These are phyloP conservation scores for Zophobas atratus DNA, from an alignment of 1,140 invertebrate species.

Conservation along the genomic window DNA sequence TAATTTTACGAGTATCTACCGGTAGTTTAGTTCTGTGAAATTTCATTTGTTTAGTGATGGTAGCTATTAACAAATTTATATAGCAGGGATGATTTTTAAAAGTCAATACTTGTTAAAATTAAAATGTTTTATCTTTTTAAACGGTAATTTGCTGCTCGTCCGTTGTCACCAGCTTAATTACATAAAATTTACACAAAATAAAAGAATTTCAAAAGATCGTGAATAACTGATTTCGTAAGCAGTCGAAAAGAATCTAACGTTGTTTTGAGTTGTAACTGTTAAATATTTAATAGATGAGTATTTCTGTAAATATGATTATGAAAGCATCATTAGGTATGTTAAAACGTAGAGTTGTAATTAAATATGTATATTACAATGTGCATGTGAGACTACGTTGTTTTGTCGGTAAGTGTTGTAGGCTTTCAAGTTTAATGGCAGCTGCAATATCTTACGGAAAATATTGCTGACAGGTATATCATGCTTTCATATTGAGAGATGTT, in stretches of 20 bases:
- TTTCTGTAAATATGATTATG: background rate
- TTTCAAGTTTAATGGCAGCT: slow-evolving; percentile 20
- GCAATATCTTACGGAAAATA: slow-evolving; percentile 3
- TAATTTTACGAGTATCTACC: too few species aligned
- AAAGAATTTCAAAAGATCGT: slow-evolving; percentile 10
- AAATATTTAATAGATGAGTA: too few species aligned
- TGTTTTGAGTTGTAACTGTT: too few species aligned
- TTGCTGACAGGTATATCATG: slow-evolving; percentile 12
- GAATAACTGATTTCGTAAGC: background rate
- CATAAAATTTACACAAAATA: slow-evolving; percentile 34
- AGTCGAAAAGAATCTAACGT: background rate
- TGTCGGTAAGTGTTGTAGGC: too few species aligned
- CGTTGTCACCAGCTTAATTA: slow-evolving; percentile 38
- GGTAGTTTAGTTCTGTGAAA: too few species aligned
- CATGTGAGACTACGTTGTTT: too few species aligned
- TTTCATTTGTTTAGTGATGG: too few species aligned
- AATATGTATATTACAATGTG: background rate
- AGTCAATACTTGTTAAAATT: too few species aligned
- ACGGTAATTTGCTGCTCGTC: background rate
- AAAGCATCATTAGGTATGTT: slow-evolving; percentile 2
- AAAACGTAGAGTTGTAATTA: background rate
- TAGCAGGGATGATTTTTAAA: too few species aligned
- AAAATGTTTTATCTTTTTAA: too few species aligned
- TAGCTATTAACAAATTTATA: too few species aligned
- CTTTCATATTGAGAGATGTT: too few species aligned